Conservation (phyloP, 2,888 invertebrate genomes). For the Diaperis boleti region DNA sequence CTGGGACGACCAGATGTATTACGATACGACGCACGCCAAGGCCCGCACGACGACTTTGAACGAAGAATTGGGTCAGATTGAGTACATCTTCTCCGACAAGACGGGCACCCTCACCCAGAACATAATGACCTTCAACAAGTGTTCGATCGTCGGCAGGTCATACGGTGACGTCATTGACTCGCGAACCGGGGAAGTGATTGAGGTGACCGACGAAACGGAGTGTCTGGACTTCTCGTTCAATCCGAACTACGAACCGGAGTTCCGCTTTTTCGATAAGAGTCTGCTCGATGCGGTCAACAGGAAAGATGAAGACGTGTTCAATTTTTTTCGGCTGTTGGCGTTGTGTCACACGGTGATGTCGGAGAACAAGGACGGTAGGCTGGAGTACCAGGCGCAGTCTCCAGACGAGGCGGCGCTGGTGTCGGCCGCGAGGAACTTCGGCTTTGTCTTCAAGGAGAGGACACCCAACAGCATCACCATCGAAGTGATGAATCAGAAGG, state of each 20-base stretch:
- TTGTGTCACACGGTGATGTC: slow-evolving; percentile 99
- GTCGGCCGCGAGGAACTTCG: slow-evolving; percentile 98
- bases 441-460: slow-evolving; percentile 96
- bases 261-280: slow-evolving; percentile 92
- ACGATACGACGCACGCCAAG: slow-evolving; percentile 91
- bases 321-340: slow-evolving; percentile 90
- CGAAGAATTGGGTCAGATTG: slow-evolving; percentile 97
- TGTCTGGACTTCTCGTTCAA: slow-evolving; percentile 96
- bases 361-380: slow-evolving; percentile 84
- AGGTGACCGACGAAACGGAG: slow-evolving; percentile 84
- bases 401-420: slow-evolving; percentile 98
- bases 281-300: slow-evolving; percentile 85
- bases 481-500: slow-evolving; percentile 82
- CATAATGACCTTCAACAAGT: slow-evolving; percentile 99
- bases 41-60: slow-evolving; percentile 98
- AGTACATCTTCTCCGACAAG: slow-evolving; percentile 99
- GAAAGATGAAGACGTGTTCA: slow-evolving; percentile 81
- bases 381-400: slow-evolving; percentile 95
- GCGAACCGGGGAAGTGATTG: slow-evolving; percentile 87
- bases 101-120: slow-evolving; percentile 99
- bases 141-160: slow-evolving; percentile 91
- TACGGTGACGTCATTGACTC: slow-evolving; percentile 95
- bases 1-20: slow-evolving; percentile 99
- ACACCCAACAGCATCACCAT: slow-evolving; percentile 94
- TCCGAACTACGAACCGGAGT: slow-evolving; percentile 89